Conservation (phyloP, 2,888 invertebrate genomes). For the Amorpha juglandis region DNA sequence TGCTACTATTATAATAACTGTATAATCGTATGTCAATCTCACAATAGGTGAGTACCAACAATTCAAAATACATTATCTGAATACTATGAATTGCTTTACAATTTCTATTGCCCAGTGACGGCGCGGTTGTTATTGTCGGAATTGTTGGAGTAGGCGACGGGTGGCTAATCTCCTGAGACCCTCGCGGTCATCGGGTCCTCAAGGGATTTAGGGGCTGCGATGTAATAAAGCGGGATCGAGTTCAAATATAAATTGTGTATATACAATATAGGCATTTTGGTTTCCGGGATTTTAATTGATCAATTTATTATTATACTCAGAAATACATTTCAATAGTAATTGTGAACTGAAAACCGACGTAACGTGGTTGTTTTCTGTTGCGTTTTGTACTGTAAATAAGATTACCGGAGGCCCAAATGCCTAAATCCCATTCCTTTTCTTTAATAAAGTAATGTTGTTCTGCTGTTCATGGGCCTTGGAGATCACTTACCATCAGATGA, state of each 20-base stretch:
- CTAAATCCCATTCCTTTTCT: too few species aligned
- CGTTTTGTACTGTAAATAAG: too few species aligned
- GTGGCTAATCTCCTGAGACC: constrained; percentile 7
- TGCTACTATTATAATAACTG: too few species aligned
- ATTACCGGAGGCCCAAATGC: too few species aligned
- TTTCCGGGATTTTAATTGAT: not conserved
- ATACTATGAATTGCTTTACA: constrained; percentile 67
- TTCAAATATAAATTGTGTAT: not conserved
- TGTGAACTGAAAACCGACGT: too few species aligned
- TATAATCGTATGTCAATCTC: constrained; percentile 20
- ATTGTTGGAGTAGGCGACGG: constrained; percentile 4
- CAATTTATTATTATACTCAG: not conserved
- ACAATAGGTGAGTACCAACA: constrained; percentile 55
- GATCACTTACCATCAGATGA: too few species aligned
- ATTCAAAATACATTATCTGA: constrained; percentile 62
- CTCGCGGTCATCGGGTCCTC: constrained; percentile 9
- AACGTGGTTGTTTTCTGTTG: too few species aligned
- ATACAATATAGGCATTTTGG: not conserved
- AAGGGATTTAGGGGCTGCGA: not conserved
- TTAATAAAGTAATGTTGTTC: too few species aligned
- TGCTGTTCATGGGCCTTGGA: too few species aligned
- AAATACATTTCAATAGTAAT: too few species aligned
- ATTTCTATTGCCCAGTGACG: constrained; percentile 45
- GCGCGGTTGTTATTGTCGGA: constrained; percentile 47
- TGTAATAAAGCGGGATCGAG: constrained; percentile 4